Conservation (phyloP, 2,888 invertebrate genomes). For the Falcaria lacertinaria region DNA sequence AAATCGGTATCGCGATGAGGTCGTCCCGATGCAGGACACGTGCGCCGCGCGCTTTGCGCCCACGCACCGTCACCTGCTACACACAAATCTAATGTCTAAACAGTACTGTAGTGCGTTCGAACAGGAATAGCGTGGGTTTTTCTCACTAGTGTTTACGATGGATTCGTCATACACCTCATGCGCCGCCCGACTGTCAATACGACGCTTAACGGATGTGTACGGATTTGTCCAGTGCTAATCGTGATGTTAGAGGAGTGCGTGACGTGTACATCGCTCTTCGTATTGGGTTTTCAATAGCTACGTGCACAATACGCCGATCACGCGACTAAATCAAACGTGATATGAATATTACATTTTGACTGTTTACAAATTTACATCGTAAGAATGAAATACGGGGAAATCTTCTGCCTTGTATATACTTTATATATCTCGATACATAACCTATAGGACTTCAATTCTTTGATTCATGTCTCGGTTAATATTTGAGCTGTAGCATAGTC, state of each 20-base stretch:
- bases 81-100: slow-evolving; percentile 19
- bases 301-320: not conserved
- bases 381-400: not conserved
- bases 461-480: not conserved
- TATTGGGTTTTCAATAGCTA: slow-evolving; percentile 1
- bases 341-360: not conserved
- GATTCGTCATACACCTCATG: slow-evolving; percentile 14
- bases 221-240: slow-evolving; percentile 33
- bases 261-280: slow-evolving; percentile 6
- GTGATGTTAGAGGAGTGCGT: slow-evolving; percentile 21
- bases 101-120: slow-evolving; percentile 12
- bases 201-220: slow-evolving; percentile 24
- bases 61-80: slow-evolving; percentile 17
- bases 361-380: not conserved
- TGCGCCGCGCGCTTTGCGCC: slow-evolving; percentile 27
- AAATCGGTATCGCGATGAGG: slow-evolving; percentile 39
- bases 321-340: slow-evolving; percentile 1
- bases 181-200: slow-evolving; percentile 23
- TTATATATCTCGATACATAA: too few species aligned
- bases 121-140: slow-evolving; percentile 48
- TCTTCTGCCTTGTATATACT: not conserved
- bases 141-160: slow-evolving; percentile 38
- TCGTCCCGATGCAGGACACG: slow-evolving; percentile 54
- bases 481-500: not conserved
- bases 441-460: too few species aligned